Evolutionary conservation across 2,888 invertebrate species (phyloP).

Genomic region (Zootermopsis nevadensis): DNA sequence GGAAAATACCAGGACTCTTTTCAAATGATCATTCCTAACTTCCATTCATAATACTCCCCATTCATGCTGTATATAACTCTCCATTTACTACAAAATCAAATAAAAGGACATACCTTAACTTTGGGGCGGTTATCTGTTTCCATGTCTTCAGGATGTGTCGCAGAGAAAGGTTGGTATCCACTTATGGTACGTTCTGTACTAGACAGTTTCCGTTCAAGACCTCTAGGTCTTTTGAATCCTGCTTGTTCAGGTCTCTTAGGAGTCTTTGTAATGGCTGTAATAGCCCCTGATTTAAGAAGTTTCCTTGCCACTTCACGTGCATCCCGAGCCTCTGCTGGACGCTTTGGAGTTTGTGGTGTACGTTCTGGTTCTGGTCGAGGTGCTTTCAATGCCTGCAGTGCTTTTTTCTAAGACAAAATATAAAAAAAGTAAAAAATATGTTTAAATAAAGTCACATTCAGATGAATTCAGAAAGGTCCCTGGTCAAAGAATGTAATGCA

Average conservation of each 20-base stretch:
- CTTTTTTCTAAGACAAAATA: conserved; percentile 74
- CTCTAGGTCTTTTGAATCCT: conserved; percentile 89
- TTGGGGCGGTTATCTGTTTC: conserved; percentile 72
- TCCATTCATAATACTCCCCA: too few species aligned
- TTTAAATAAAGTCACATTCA: too few species aligned
- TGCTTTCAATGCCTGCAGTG: conserved; percentile 80
- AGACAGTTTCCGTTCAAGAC: conserved; percentile 81
- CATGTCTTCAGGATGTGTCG: conserved; percentile 81
- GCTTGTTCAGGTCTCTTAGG: conserved; percentile 89
- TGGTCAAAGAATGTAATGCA: too few species aligned
- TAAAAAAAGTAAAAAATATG: too few species aligned
- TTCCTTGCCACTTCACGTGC: conserved; percentile 95
- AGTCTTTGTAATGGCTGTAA: conserved; percentile 85
- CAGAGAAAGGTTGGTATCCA: conserved; percentile 92
- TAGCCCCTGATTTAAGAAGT: conserved; percentile 92
- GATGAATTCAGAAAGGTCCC: too few species aligned
- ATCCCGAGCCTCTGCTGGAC: conserved; percentile 90
- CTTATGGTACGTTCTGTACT: conserved; percentile 80
- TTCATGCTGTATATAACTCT: not conserved
- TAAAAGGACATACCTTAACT: conserved; percentile 66
- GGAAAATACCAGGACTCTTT: not conserved
- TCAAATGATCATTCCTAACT: too few species aligned
- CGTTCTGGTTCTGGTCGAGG: conserved; percentile 93
- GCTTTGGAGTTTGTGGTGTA: conserved; percentile 77
- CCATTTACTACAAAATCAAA: too few species aligned